These are phyloP conservation scores for Mirounga angustirostris DNA, from an alignment of 2,113 vertebrate species.

Conservation along the genomic window DNA sequence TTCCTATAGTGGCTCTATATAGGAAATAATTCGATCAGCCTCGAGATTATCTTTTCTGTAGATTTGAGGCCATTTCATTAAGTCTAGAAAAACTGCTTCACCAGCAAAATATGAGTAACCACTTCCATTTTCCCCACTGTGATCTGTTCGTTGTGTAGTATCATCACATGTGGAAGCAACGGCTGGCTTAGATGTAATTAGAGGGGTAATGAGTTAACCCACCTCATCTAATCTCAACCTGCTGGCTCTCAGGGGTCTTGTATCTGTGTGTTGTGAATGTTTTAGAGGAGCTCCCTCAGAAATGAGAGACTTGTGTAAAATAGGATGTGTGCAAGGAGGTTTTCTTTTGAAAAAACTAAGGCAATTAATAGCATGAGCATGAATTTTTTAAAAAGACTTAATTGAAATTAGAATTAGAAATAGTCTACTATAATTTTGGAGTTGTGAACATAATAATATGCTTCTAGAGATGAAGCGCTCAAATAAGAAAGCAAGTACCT, in stretches of 20 bases:
- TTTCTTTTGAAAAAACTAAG: background rate
- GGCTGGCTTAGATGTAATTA: background rate
- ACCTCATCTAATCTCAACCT: background rate
- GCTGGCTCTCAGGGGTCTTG: background rate
- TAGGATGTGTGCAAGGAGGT: background rate
- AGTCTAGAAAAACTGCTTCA: constrained; percentile 27
- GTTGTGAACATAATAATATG: background rate
- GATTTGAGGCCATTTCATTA: background rate
- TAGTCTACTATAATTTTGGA: background rate
- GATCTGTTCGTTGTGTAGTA: background rate
- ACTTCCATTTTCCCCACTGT: background rate
- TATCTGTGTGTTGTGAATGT: background rate
- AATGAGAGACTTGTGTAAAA: background rate
- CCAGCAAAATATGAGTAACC: constrained; percentile 40
- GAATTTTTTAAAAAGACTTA: background rate
- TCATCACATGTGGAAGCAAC: background rate
- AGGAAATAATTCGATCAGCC: background rate
- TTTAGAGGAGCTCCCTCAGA: background rate
- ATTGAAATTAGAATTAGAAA: background rate
- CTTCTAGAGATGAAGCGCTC: background rate
- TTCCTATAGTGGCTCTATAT: background rate
- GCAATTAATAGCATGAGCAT: background rate
- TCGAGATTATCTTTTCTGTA: background rate
- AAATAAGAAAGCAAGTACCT: background rate
- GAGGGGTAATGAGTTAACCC: background rate